phyloP scores from a whole-genome alignment of 2,113 vertebrate species.

The Campylomormyrus tamandua region DNA sequence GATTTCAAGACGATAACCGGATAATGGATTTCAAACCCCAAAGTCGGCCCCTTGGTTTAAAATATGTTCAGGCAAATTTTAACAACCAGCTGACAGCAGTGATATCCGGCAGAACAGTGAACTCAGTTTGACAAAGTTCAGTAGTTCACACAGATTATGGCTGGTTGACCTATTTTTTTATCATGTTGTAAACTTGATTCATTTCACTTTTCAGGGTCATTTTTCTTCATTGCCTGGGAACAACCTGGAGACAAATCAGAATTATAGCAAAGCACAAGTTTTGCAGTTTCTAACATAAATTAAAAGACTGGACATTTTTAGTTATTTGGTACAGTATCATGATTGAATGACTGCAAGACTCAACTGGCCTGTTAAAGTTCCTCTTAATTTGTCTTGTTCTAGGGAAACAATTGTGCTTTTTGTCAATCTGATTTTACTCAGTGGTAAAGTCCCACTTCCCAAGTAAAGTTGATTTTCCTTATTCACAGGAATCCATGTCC shows the following conservation, averaged over 20 bases:
- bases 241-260: neutral
- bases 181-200: constrained; percentile 42
- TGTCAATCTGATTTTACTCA: neutral
- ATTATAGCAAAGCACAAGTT: neutral
- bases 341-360: neutral
- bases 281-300: neutral
- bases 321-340: neutral
- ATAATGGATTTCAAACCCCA: neutral
- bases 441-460: neutral
- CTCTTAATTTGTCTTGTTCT: neutral
- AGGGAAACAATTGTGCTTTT: neutral
- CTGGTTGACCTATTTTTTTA: constrained; percentile 60
- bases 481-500: neutral
- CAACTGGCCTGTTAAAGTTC: neutral
- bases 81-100: neutral
- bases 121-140: constrained; percentile 49
- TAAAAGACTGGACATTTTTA: neutral
- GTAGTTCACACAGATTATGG: constrained; percentile 57
- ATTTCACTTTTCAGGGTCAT: constrained; percentile 30
- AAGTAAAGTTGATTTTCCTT: neutral
- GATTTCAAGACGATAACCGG: neutral
- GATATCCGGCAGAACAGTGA: constrained; percentile 29
- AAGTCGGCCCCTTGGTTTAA: neutral
- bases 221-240: neutral
- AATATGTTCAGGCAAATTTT: constrained; percentile 11